Evolutionary conservation across 1,140 invertebrate genomes (phyloP), one percentile per base, ranked within the genome.

Genomic region (Bursaphelenchus mucronatus): DNA sequence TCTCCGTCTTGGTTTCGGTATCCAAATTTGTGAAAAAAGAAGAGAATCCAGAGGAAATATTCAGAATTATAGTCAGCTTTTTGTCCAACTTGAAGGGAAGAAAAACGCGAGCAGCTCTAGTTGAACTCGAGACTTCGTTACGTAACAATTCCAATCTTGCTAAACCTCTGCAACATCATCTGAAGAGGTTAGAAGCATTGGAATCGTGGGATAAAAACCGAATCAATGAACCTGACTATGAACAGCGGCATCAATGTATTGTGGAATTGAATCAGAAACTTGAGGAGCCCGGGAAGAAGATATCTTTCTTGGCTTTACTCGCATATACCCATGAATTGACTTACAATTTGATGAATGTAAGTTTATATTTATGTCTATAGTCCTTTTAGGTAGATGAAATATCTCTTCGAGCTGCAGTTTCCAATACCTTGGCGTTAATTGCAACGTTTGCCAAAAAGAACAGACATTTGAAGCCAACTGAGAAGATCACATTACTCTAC

Each of bases 181-280:
- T 76, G 21, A 43, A 62, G 51, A 21, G 65, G 11, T 21, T 79
- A 15, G 68, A 57, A 10, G 66, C 89, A 74, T 83, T 97, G 44
- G 96, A 96, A 83, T 87, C 92, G 0, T 94, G 87, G 85, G 89
- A 95, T 82, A 83, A 85, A 19, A 86, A 87, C 61, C 89, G 89
- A 86, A 85, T 94, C 8, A 92, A 95, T 68, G 92, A 96, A 77
- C 91, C 93, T 0, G 92, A 97, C 82, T 93, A 90, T 77, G 86
- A 90, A 51, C 85, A 85, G 65, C 85, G 94, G 69, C 81, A 94
- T 11, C 86, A 88, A 57, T 84, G 81, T 17, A 84, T 93, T 47
- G 86, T 87, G 58, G 66, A 81, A 30, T 81, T 88, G 53, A 89
- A 30, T 5, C 30, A 10, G 86, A 45, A 87, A 88, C 2, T 82